Conservation (phyloP, 2,888 invertebrate genomes). For the Caradrina kadenii region DNA sequence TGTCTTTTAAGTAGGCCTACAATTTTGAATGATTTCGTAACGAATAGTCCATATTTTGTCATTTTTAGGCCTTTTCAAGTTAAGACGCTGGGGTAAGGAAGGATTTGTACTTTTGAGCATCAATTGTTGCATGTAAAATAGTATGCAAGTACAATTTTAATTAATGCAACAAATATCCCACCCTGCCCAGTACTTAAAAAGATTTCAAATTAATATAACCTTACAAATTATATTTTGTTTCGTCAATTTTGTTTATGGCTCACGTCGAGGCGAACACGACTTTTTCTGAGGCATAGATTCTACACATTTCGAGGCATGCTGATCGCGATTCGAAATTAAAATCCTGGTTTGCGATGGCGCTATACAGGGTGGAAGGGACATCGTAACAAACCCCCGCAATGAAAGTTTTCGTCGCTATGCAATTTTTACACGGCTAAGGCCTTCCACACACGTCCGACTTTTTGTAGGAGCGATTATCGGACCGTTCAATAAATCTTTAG, state of each 20-base stretch:
- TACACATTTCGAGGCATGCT: conserved; percentile 11
- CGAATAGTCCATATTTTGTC: not conserved
- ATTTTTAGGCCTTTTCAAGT: not conserved
- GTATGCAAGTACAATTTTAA: too few relatives aligned
- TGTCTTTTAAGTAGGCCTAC: not conserved
- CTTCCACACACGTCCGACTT: too few relatives aligned
- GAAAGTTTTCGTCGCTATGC: too few relatives aligned
- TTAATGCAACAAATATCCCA: too few relatives aligned
- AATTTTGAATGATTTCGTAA: not conserved
- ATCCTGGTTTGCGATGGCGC: conserved; percentile 50
- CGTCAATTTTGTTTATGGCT: not conserved
- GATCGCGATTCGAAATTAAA: conserved; percentile 33
- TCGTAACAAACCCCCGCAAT: too few relatives aligned
- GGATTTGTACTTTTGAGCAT: not conserved
- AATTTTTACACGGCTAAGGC: too few relatives aligned
- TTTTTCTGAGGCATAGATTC: conserved; percentile 6
- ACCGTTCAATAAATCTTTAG: too few relatives aligned
- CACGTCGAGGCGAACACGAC: not conserved
- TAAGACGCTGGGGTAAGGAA: not conserved
- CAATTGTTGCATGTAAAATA: too few relatives aligned
- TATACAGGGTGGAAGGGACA: conserved; percentile 3
- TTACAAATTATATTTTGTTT: not conserved
- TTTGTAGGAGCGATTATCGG: too few relatives aligned
- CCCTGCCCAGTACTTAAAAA: too few relatives aligned
- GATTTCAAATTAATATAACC: too few relatives aligned